Percentiles rank a stretch among this genome's conserved stretches.
These are phyloP conservation scores for Cheilosia vulpina DNA, from an alignment of 2,888 invertebrate species.

Conservation along the genomic window DNA sequence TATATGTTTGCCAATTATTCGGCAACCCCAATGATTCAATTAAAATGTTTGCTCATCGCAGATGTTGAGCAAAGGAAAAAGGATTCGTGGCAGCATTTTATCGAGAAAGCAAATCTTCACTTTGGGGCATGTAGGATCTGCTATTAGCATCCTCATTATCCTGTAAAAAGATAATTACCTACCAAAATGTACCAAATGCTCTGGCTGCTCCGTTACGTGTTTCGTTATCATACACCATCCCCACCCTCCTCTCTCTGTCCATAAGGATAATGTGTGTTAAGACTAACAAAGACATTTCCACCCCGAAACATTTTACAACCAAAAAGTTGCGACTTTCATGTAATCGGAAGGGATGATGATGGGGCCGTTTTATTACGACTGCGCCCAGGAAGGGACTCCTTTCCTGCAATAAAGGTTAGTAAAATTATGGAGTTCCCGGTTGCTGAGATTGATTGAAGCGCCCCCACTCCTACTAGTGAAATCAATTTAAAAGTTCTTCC, in stretches of 20 bases:
- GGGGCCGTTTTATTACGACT: slow-evolving; percentile 8
- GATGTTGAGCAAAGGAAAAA: slow-evolving; percentile 15
- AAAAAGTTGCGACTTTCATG: slow-evolving; percentile 26
- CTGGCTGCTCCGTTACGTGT: slow-evolving; percentile 14
- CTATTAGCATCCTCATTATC: slow-evolving; percentile 40
- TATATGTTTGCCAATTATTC: background rate
- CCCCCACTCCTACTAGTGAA: background rate
- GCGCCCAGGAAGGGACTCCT: background rate
- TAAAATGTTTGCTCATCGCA: slow-evolving; percentile 48
- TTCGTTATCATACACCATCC: slow-evolving; percentile 25
- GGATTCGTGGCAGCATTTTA: background rate
- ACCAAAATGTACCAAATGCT: slow-evolving; percentile 27
- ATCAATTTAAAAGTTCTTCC: slow-evolving; percentile 56
- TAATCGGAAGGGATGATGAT: slow-evolving; percentile 16
- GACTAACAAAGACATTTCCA: slow-evolving; percentile 13
- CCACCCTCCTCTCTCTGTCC: slow-evolving; percentile 26
- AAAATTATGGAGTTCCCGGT: slow-evolving; percentile 5
- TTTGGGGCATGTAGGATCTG: slow-evolving; percentile 22
- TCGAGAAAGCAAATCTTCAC: slow-evolving; percentile 1
- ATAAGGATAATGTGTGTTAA: slow-evolving; percentile 44
- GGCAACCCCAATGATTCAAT: slow-evolving; percentile 53
- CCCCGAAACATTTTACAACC: slow-evolving; percentile 5
- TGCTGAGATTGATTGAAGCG: slow-evolving; percentile 23
- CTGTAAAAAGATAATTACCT: slow-evolving; percentile 54
- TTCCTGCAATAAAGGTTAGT: slow-evolving; percentile 13